Evolutionary conservation across 2,797 vertebrate species (phyloP), one percentile per base, ranked within the genome.

Genomic region (Lithobates sylvaticus): DNA sequence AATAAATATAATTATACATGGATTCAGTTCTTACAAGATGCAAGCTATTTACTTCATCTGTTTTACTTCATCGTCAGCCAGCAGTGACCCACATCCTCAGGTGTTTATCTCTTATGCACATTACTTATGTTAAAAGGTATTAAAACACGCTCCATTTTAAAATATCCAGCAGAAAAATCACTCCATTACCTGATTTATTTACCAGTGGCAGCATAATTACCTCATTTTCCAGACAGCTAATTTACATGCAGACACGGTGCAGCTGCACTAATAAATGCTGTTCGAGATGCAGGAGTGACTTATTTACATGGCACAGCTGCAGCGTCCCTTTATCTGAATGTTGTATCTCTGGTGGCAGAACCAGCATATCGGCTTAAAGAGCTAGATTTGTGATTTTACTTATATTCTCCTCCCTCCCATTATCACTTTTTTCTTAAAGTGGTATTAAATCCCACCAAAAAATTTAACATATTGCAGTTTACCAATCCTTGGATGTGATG

Each of bases 201-300:
- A 74, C 6, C 84, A 10, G 36, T 54, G 77, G 84, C 77, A 69
- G 77, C 39, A 74, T 85, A 85, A 85, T 85, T 85, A 85, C 69
- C 77, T 85, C 27, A 58, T 80, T 85, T 80, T 80, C 77, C 68
- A 80, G 84, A 80, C 84, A 36, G 27, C 84, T 80, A 12, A 85
- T 85, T 80, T 85, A 75, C 77, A 85, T 85, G 84, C 84, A 85
- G 84, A 85, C 77, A 12, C 61, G 42, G 84, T 80, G 64, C 84
- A 80, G 70, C 84, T 85, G 84, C 84, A 23, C 84, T 80, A 80
- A 85, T 85, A 80, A 34, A 72, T 85, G 50, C 61, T 29, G 70
- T 36, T 68, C 39, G 74, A 44, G 70, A 65, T 64, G 58, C 34
- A 85, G 70, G 44, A 34, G 39, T 80, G 70, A 61, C 83, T 47